Evolutionary conservation across 2,113 vertebrate genomes (phyloP).

Genomic region (Colaptes auratus): DNA sequence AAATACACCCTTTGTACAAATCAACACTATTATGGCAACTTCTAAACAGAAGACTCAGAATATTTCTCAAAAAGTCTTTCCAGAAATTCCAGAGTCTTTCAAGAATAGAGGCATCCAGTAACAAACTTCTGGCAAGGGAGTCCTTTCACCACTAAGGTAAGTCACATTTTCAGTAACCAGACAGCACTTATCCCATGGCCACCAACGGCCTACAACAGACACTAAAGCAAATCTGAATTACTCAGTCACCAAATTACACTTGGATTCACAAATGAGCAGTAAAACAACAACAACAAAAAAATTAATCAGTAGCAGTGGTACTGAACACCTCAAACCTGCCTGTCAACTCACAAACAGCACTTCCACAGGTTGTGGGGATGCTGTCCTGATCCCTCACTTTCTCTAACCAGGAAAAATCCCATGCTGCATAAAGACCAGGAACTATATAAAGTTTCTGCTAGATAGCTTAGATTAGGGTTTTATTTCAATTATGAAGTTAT

Average conservation of each 20-base stretch:
- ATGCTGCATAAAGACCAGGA: background rate
- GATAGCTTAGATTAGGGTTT: background rate
- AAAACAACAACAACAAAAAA: no score
- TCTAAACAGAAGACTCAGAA: no score
- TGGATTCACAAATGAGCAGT: background rate
- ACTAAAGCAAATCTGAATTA: background rate
- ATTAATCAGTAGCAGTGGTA: accelerated
- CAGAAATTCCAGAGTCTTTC: background rate
- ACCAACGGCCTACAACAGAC: background rate
- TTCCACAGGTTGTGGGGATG: background rate
- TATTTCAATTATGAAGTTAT: background rate
- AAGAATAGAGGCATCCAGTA: background rate
- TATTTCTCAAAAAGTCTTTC: no score
- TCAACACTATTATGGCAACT: background rate
- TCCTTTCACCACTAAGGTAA: background rate
- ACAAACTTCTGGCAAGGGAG: background rate
- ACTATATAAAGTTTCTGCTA: background rate
- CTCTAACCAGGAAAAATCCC: background rate
- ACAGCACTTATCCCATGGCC: background rate
- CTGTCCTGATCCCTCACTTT: background rate
- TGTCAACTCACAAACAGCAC: background rate
- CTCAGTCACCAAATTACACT: background rate
- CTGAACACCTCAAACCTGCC: background rate
- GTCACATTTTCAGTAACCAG: background rate
- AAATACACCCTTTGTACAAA: background rate